phyloP scores from a whole-genome alignment of 2,888 invertebrate species.

The Drosophila melanosoma region DNA sequence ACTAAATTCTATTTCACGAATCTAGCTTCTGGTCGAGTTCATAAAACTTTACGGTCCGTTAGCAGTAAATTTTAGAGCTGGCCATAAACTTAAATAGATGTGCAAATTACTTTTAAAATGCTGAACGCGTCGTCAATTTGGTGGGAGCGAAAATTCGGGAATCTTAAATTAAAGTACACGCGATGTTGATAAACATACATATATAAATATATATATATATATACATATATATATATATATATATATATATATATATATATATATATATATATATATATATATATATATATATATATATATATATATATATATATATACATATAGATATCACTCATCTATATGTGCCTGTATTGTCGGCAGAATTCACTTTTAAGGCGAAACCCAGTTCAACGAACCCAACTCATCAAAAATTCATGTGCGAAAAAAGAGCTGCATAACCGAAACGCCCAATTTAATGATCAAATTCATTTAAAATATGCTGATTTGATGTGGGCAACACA shows the following conservation, averaged over 20 bases:
- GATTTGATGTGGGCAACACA: conserved; percentile 10
- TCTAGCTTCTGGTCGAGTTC: neutral
- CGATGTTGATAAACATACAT: conserved; percentile 45
- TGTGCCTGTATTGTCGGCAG: conserved; percentile 22
- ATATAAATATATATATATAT: conserved; percentile 26
- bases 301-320: too few relatives aligned
- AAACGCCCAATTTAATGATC: conserved; percentile 31
- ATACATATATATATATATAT: conserved; percentile 28
- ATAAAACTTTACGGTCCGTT: conserved; percentile 52
- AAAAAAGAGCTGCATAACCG: conserved; percentile 14
- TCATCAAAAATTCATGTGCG: conserved; percentile 46
- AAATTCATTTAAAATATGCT: conserved; percentile 25
- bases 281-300: conserved; percentile 29
- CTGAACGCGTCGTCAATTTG: conserved; percentile 40
- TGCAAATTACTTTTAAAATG: conserved; percentile 60
- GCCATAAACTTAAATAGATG: conserved; percentile 46
- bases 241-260: conserved; percentile 31
- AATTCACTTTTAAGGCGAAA: conserved; percentile 26
- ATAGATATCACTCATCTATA: conserved; percentile 25
- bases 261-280: conserved; percentile 34
- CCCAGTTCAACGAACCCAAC: conserved; percentile 46
- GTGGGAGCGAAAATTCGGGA: conserved; percentile 20
- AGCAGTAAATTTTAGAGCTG: conserved; percentile 52
- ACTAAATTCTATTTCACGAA: neutral
- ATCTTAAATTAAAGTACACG: conserved; percentile 53